These are phyloP conservation scores for Pogonomyrmex barbatus DNA, from an alignment of 1,140 invertebrate genomes.

Conservation along the genomic window DNA sequence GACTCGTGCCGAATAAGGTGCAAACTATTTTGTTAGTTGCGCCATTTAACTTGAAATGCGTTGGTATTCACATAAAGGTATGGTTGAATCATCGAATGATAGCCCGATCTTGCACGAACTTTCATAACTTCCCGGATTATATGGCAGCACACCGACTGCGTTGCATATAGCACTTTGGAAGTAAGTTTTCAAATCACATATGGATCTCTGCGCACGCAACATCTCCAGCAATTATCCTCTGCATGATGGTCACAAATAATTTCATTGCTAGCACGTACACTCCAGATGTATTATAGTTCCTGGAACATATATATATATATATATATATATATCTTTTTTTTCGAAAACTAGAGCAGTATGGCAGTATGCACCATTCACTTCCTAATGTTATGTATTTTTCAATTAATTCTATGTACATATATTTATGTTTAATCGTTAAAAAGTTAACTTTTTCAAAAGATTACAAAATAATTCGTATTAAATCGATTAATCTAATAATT, in stretches of 20 bases:
- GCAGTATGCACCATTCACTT: too few species aligned
- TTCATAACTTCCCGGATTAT: conserved; percentile 66
- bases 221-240: conserved; percentile 67
- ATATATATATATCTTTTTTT: too few species aligned
- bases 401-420: too few species aligned
- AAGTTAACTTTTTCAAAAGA: too few species aligned
- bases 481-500: neutral
- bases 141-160: conserved; percentile 55
- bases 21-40: conserved; percentile 66
- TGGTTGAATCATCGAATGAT: conserved; percentile 70
- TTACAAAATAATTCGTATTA: too few species aligned
- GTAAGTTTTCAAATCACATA: conserved; percentile 52
- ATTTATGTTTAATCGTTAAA: too few species aligned
- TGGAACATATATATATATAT: too few species aligned
- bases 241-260: conserved; percentile 64
- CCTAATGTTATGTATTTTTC: too few species aligned
- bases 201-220: conserved; percentile 55
- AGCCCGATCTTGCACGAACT: conserved; percentile 58
- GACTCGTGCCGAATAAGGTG: conserved; percentile 67
- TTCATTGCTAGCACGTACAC: conserved; percentile 31
- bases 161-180: conserved; percentile 57
- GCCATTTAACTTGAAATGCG: conserved; percentile 66
- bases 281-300: neutral
- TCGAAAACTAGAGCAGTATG: too few species aligned
- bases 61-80: conserved; percentile 38